Percentiles rank a stretch among this genome's conserved stretches.
phyloP scores from a whole-genome alignment of 2,888 invertebrate species.

The Stomorhina lunata region DNA sequence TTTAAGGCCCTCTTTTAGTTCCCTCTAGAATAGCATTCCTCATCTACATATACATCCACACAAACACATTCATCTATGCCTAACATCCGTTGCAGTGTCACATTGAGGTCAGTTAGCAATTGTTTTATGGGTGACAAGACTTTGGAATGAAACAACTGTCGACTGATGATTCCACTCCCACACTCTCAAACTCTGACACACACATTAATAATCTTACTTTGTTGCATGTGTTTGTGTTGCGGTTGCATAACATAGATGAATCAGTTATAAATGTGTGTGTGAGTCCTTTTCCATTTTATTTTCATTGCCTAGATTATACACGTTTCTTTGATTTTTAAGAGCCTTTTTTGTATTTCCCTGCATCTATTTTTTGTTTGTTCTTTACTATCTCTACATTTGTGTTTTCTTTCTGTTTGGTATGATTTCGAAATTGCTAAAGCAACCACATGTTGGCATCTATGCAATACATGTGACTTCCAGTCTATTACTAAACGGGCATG shows the following conservation, averaged over 20 bases:
- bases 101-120: slow-evolving; percentile 74
- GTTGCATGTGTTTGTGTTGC: slow-evolving; percentile 48
- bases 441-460: slow-evolving; percentile 63
- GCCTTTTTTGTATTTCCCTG: slow-evolving; percentile 4
- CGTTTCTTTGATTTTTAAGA: slow-evolving; percentile 56
- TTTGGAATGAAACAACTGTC: slow-evolving; percentile 56
- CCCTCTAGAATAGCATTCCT: too few relatives aligned
- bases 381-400: slow-evolving; percentile 21
- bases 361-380: background rate
- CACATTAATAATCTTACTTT: background rate
- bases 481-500: slow-evolving; percentile 34
- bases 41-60: background rate
- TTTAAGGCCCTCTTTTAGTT: too few relatives aligned
- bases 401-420: slow-evolving; percentile 54
- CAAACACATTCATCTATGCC: background rate
- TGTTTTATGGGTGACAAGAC: slow-evolving; percentile 74
- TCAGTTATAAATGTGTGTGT: too few relatives aligned
- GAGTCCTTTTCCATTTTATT: slow-evolving; percentile 34
- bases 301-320: slow-evolving; percentile 61
- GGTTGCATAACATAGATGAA: slow-evolving; percentile 30
- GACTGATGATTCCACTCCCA: slow-evolving; percentile 37
- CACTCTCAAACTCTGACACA: background rate
- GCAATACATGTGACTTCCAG: slow-evolving; percentile 31
- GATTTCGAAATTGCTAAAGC: slow-evolving; percentile 59
- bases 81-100: slow-evolving; percentile 67